phyloP scores from a whole-genome alignment of 2,797 vertebrate species.

The Babyrousa celebensis region DNA sequence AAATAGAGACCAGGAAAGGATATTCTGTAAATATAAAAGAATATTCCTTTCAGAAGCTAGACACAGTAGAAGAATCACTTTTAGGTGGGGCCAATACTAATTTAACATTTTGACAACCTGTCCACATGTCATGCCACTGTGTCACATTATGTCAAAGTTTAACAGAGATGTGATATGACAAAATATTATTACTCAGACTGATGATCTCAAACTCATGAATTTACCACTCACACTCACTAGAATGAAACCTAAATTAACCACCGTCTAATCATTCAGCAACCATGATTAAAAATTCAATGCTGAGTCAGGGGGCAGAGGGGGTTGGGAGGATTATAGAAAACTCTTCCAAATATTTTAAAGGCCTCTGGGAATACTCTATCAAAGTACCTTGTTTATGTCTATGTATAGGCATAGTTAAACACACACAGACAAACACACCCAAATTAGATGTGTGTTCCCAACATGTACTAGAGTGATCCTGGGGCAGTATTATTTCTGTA shows the following conservation, averaged over 20 bases:
- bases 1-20: not conserved
- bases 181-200: not conserved
- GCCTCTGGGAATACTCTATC: not conserved
- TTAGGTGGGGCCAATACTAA: not conserved
- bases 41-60: conserved; percentile 11
- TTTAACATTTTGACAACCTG: not conserved
- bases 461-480: not conserved
- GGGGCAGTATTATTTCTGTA: not conserved
- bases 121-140: not conserved
- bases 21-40: not conserved
- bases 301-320: too few relatives aligned
- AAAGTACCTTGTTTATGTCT: not conserved
- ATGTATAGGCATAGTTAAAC: not conserved
- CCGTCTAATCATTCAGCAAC: not conserved
- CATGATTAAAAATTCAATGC: not conserved
- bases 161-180: not conserved
- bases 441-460: not conserved
- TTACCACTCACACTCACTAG: not conserved
- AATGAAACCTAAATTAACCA: not conserved
- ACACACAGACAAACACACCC: not conserved
- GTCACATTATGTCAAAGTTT: not conserved
- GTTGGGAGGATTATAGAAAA: not conserved
- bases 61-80: not conserved
- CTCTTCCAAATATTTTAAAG: not conserved
- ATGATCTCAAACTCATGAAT: conserved; percentile 13